Evolutionary conservation across 1,140 invertebrate genomes (phyloP).

Genomic region (Tetramorium simillimum): DNA sequence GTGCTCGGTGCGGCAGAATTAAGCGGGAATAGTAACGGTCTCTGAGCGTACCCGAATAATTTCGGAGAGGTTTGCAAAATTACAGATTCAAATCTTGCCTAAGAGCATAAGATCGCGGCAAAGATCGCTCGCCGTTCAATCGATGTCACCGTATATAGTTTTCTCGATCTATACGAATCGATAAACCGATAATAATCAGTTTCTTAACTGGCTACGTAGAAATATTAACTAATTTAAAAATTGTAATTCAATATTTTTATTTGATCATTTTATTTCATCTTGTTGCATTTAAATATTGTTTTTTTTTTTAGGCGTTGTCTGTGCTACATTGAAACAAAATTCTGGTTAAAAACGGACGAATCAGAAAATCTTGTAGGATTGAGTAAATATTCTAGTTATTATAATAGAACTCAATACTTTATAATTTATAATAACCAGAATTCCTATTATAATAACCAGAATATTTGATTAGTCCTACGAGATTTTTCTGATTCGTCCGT

Average conservation of each 20-base stretch:
- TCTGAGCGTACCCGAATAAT: not conserved
- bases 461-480: no score
- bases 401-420: no score
- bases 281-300: not conserved
- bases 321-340: no score
- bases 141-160: not conserved
- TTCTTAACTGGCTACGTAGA: not conserved
- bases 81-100: conserved; percentile 28
- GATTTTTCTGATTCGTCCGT: no score
- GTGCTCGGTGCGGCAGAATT: conserved; percentile 12
- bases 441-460: no score
- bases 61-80: conserved; percentile 41
- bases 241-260: not conserved
- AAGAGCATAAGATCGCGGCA: not conserved
- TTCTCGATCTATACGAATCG: not conserved
- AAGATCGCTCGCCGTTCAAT: not conserved
- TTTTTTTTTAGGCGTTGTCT: not conserved
- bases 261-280: not conserved
- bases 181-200: not conserved
- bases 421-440: no score
- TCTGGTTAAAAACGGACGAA: no score
- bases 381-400: no score
- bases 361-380: no score
- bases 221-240: not conserved
- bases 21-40: conserved; percentile 37